Evolutionary conservation across 2,113 vertebrate species (phyloP), one percentile per base, ranked within the genome.

Genomic region (Mesoclemmys tuberculata): DNA sequence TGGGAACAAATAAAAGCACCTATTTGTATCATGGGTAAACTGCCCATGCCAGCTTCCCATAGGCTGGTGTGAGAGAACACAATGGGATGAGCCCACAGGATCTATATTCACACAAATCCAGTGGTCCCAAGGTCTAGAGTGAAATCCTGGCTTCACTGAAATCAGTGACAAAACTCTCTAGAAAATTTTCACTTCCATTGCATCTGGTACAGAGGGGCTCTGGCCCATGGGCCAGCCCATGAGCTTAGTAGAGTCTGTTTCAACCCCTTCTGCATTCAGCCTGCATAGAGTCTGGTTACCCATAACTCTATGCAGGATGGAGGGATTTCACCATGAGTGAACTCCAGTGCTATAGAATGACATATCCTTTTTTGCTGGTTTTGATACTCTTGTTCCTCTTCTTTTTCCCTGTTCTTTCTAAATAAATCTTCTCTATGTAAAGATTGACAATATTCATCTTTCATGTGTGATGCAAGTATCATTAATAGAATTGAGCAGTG

Each of bases 51-150:
- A 38, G 9, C n/a, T 71, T 24, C 24, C 21, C 31, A 2, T 31
- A 58, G n/a, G 8, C 1, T 74, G 18, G 1, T 0, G 0, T 2
- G 48, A 56, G 80, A 84, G 78, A 31, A 71, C 35, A 11, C 3
- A 3, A 21, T 38, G 68, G 80, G 55, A 16, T 48, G 51, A 79
- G 55, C 13, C 27, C 10, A 1, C 4, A 11, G 71, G 11, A 46
- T 51, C 56, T 92, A 1, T 31, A 3, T 55, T 71, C 56, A 78
- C 54, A 16, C 52, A 80, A 49, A 91, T 38, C 49, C 85, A 84
- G 6, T 35, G 27, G 55, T 10, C 80, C 22, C 55, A 55, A 12
- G 48, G 82, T 2, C 79, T n/a, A 1, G 38, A 79, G 26, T 52
- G 44, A 21, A 13, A 3, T 77, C 54, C 48, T 86, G 52, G 80